Evolutionary conservation across 92 coral and sea anemone species (phyloP).

Genomic region (Porites divaricata): DNA sequence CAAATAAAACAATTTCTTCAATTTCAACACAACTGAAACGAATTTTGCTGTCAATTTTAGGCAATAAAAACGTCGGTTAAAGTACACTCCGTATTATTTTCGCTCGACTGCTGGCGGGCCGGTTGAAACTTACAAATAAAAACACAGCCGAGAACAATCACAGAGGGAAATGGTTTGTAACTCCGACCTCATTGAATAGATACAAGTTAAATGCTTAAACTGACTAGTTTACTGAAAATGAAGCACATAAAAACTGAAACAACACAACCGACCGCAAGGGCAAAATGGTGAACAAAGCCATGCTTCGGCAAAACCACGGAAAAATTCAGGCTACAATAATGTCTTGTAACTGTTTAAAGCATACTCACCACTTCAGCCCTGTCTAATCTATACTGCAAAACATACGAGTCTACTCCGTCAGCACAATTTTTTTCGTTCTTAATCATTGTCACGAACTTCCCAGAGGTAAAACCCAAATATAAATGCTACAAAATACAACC

Average conservation of each 20-base stretch:
- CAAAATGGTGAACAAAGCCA: slow-evolving; percentile 5
- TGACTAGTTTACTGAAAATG: background rate
- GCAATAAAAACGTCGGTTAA: background rate
- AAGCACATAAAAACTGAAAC: background rate
- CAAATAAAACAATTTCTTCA: background rate
- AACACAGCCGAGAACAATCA: background rate
- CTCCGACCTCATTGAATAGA: background rate
- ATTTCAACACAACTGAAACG: background rate
- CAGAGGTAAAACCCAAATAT: background rate
- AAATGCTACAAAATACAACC: background rate
- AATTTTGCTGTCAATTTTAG: background rate
- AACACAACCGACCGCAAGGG: background rate
- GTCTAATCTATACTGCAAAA: slow-evolving; percentile 73
- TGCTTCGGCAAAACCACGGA: background rate
- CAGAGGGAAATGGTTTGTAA: background rate
- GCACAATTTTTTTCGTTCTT: slow-evolving; percentile 22
- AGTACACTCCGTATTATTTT: background rate
- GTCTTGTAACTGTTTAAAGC: background rate
- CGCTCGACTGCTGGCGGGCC: background rate
- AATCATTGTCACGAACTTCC: background rate
- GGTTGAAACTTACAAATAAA: background rate
- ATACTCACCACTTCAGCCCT: slow-evolving; percentile 87
- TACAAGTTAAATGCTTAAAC: background rate
- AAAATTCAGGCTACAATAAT: background rate
- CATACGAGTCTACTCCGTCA: slow-evolving; percentile 48